Conservation (phyloP, 2,797 vertebrate species). For the Morus bassanus region DNA sequence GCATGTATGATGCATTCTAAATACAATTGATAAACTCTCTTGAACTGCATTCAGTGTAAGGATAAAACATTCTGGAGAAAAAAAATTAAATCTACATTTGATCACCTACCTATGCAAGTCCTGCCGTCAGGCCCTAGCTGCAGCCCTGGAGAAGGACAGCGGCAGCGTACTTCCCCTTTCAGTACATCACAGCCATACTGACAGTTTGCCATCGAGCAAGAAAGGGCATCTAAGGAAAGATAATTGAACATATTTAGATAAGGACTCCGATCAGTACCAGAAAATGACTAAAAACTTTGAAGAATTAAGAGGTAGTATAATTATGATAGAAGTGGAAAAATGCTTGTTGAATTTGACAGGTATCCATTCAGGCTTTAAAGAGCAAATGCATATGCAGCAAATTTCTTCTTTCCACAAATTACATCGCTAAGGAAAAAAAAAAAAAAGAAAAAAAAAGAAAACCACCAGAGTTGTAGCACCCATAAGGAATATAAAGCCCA, state of each 20-base stretch:
- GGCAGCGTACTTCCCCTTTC: constrained; percentile 93
- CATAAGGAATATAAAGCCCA: background rate
- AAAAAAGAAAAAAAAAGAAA: background rate
- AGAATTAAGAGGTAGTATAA: background rate
- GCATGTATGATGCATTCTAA: background rate
- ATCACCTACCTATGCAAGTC: constrained; percentile 91
- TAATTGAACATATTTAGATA: background rate
- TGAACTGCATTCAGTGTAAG: background rate
- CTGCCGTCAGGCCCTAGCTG: constrained; percentile 91
- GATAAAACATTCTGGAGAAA: background rate
- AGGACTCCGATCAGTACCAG: background rate
- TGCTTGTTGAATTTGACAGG: background rate
- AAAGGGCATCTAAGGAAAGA: constrained; percentile 80
- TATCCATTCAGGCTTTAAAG: background rate
- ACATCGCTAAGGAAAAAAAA: background rate
- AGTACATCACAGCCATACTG: constrained; percentile 95
- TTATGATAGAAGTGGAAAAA: background rate
- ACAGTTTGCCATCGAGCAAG: constrained; percentile 95
- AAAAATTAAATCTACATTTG: background rate
- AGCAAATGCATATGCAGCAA: background rate
- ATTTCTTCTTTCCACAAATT: background rate
- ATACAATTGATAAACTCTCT: background rate
- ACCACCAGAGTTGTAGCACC: background rate
- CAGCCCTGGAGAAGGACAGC: constrained; percentile 93
- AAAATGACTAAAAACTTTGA: background rate